Evolutionary conservation across 2,113 vertebrate genomes (phyloP).

Genomic region (Aepyceros melampus): DNA sequence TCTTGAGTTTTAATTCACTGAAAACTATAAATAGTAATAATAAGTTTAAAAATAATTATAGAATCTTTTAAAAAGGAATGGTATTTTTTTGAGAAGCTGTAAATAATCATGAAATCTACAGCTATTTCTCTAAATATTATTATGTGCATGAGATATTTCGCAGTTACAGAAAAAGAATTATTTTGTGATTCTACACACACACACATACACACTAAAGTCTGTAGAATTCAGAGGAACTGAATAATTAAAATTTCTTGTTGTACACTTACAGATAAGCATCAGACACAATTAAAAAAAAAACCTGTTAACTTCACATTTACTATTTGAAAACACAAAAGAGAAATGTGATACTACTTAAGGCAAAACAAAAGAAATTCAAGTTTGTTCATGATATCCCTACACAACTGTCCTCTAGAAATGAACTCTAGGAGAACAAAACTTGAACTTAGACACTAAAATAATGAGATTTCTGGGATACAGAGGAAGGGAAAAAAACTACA

Average conservation of each 20-base stretch:
- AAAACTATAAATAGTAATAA: background rate
- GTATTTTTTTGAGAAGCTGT: background rate
- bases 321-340: conserved; percentile 5
- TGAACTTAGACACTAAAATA: background rate
- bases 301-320: background rate
- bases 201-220: background rate
- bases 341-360: background rate
- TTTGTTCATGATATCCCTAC: background rate
- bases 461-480: background rate
- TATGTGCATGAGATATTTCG: background rate
- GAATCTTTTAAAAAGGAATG: background rate
- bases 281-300: background rate
- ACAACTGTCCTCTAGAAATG: background rate
- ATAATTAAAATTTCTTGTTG: background rate
- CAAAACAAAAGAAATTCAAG: conserved; percentile 16
- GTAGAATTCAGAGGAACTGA: background rate
- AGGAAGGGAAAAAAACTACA: background rate
- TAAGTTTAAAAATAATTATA: background rate
- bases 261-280: background rate
- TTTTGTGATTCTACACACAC: background rate
- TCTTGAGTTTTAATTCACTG: conserved; percentile 1
- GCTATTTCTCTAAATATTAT: background rate
- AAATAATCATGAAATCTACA: conserved; percentile 17
- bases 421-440: background rate
- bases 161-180: background rate